These are phyloP conservation scores for Turdus rufiventris DNA, from an alignment of 2,113 vertebrate genomes.

Conservation along the genomic window DNA sequence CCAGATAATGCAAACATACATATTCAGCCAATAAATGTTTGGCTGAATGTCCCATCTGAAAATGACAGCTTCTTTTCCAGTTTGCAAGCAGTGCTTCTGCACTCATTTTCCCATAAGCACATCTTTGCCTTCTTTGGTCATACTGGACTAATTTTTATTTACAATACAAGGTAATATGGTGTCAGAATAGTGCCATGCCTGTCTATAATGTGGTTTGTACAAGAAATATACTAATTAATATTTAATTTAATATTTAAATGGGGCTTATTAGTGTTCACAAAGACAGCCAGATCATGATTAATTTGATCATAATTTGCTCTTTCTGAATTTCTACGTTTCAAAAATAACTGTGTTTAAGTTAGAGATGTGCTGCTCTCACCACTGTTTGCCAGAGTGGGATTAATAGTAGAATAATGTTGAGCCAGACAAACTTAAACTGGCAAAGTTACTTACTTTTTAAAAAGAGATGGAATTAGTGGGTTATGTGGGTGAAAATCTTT, in stretches of 20 bases:
- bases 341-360: not conserved
- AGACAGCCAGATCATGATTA: not conserved
- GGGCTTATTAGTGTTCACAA: not conserved
- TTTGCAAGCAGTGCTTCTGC: not conserved
- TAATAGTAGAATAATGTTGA: not conserved
- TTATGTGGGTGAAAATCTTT: conserved; percentile 30
- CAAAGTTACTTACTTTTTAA: not conserved
- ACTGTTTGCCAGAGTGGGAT: not conserved
- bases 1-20: not conserved
- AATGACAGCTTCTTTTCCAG: not conserved
- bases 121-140: not conserved
- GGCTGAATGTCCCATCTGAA: not conserved
- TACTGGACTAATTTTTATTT: not conserved
- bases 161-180: not conserved
- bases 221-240: accelerated
- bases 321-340: not conserved
- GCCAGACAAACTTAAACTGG: not conserved
- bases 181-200: not conserved
- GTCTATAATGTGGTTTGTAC: not conserved
- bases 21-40: not conserved
- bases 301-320: not conserved
- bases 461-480: not conserved
- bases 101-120: not conserved
- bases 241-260: too few relatives aligned
- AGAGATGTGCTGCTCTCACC: not conserved